Conservation (phyloP, 23 tunicate species). For the Pegea sp. region DNA sequence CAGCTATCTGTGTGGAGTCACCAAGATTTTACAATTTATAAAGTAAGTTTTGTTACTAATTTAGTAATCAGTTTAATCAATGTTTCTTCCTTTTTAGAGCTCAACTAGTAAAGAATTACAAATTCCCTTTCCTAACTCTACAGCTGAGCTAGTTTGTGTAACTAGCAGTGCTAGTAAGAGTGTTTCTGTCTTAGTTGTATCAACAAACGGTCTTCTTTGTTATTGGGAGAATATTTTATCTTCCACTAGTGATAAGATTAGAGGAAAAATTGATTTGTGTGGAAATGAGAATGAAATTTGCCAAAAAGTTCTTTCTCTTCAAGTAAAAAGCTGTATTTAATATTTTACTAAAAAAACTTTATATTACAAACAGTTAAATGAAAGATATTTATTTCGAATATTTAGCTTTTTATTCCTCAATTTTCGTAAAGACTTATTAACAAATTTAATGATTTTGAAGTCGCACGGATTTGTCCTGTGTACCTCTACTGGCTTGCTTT, state of each 20-base stretch:
- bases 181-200: slow-evolving; percentile 21
- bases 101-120: too few relatives aligned
- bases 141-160: slow-evolving; percentile 15
- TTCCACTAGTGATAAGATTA: slow-evolving; percentile 9
- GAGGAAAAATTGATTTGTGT: slow-evolving; percentile 6
- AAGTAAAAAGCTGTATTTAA: slow-evolving; percentile 5
- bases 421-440: neutral
- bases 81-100: too few relatives aligned
- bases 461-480: slow-evolving; percentile 5
- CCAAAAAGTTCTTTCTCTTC: slow-evolving; percentile 7
- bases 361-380: neutral
- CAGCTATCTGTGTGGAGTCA: slow-evolving; percentile 49
- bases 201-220: slow-evolving; percentile 10
- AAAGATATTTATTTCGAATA: neutral
- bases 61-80: too few relatives aligned
- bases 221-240: slow-evolving; percentile 42
- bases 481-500: slow-evolving; percentile 3
- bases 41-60: slow-evolving; percentile 13
- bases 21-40: slow-evolving; percentile 6
- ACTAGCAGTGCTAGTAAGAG: slow-evolving; percentile 6
- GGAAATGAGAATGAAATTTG: slow-evolving; percentile 6
- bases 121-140: too few relatives aligned
- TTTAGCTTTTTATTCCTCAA: slow-evolving; percentile 3
- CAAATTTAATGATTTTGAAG: neutral
- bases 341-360: neutral